phyloP scores from a whole-genome alignment of 2,888 invertebrate genomes.

The Zygogramma bicolorata region DNA sequence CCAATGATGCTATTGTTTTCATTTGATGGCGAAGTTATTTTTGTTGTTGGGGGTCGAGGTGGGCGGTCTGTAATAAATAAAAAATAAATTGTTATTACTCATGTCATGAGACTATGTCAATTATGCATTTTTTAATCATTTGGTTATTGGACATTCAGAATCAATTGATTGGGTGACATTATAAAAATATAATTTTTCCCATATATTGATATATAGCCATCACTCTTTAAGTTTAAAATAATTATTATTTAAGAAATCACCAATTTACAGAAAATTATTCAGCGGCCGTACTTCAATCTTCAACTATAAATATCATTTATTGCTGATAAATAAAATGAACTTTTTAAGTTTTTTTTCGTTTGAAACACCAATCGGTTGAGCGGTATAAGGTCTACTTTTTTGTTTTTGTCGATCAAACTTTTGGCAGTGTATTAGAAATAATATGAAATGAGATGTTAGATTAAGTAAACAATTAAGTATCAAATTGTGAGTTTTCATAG shows the following conservation, averaged over 20 bases:
- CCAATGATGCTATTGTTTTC: too few species aligned
- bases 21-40: neutral
- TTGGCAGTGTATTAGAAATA: neutral
- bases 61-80: neutral
- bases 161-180: neutral
- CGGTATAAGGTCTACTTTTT: neutral
- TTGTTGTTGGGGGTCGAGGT: neutral
- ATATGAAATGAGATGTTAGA: conserved; percentile 19
- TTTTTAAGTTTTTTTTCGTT: neutral
- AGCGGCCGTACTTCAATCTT: neutral
- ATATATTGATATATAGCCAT: neutral
- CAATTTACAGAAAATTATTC: neutral
- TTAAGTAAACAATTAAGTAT: too few species aligned
- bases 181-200: neutral
- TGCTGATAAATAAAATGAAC: neutral
- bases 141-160: neutral
- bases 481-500: too few species aligned
- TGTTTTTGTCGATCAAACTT: neutral
- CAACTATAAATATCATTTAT: neutral
- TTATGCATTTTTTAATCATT: neutral
- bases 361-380: neutral
- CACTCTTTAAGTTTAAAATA: neutral
- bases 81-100: neutral
- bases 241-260: neutral
- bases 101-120: neutral